Percentiles rank a stretch among this genome's conserved stretches.
These are phyloP conservation scores for Imbricaverruca yamaguchii DNA, from an alignment of 2,888 invertebrate species.

Conservation along the genomic window DNA sequence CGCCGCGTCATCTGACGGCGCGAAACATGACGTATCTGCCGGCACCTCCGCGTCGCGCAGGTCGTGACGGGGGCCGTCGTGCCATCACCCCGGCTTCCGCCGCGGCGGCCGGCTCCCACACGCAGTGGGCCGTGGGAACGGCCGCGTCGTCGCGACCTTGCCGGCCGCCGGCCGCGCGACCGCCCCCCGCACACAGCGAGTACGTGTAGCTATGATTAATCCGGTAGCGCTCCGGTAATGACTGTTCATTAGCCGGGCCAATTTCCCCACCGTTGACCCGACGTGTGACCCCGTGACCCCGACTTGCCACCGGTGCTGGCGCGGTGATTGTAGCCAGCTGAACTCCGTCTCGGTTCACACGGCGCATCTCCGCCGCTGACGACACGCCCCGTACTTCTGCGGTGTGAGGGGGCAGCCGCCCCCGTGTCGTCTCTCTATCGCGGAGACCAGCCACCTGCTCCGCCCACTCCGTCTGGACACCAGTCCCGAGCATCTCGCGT, in stretches of 20 bases:
- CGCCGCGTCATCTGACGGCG: too few relatives aligned
- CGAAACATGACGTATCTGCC: too few relatives aligned
- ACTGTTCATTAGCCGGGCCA: neutral
- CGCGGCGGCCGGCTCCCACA: neutral
- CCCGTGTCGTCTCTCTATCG: too few relatives aligned
- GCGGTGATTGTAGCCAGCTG: too few relatives aligned
- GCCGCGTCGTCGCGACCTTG: neutral
- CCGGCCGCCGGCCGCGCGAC: neutral
- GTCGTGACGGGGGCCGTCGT: neutral
- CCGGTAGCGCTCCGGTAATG: neutral
- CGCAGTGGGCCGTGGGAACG: neutral
- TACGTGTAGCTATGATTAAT: conserved; percentile 17
- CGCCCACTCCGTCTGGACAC: too few relatives aligned
- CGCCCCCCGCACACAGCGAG: neutral
- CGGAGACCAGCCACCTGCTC: too few relatives aligned
- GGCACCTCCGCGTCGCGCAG: too few relatives aligned
- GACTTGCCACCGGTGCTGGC: neutral
- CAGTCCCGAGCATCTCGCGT: too few relatives aligned
- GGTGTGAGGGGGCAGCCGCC: too few relatives aligned
- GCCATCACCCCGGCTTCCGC: neutral
- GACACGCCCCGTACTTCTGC: too few relatives aligned
- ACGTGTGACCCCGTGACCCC: neutral
- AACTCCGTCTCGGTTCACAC: too few relatives aligned
- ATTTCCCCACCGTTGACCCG: neutral
- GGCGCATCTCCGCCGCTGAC: too few relatives aligned